Base-by-base conservation (phyloP, 2,888 invertebrate species). In the Cantharis lateralis region DNA sequence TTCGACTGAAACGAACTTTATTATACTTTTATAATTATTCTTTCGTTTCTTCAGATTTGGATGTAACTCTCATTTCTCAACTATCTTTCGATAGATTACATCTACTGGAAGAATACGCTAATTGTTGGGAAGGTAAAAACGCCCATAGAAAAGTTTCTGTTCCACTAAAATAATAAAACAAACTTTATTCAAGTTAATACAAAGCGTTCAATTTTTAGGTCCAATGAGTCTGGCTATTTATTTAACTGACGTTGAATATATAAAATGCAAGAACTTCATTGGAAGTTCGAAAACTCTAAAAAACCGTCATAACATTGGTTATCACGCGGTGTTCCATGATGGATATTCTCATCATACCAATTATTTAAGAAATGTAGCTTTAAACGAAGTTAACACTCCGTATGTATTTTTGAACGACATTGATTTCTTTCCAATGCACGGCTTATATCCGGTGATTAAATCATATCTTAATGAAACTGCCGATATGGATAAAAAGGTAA, bases 261-360 rank as follows among this genome's bases (percentile, higher is more conserved):
- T 94, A 80, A 93, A 94, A 85, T 92, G 95, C 81, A 91, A 95
- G 71, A 91, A 92, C 72, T 96, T 95, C 85, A 93, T 95, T 4
- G 90, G 91, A 62, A 92, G 93, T 80, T 95, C 96, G 0, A 93
- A 93, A 76, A 90, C 93, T 0, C 89, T 97, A 66, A 93, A 92
- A 84, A 88, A 90, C 20, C 89, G 97, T 78, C 92, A 90, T 82
- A 96, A 97, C 87, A 94, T 97, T 81, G 96, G 95, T 10, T 97
- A 96, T 86, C 97, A 97, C 88, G 91, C 96, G 15, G 96, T 97
- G 4, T 97, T 95, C 86, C 95, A 95, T 88, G 95, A 96, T 85
- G 96, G 96, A 84, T 94, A 94, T 80, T 94, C 95, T 86, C 96
- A 97, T 88, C 97, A 97, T 0, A 95, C 97, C 71, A 98, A 98